Percentiles rank a stretch among this genome's conserved stretches.
Conservation (phyloP, 2,888 invertebrate species). For the Pristionchus exspectatus region DNA sequence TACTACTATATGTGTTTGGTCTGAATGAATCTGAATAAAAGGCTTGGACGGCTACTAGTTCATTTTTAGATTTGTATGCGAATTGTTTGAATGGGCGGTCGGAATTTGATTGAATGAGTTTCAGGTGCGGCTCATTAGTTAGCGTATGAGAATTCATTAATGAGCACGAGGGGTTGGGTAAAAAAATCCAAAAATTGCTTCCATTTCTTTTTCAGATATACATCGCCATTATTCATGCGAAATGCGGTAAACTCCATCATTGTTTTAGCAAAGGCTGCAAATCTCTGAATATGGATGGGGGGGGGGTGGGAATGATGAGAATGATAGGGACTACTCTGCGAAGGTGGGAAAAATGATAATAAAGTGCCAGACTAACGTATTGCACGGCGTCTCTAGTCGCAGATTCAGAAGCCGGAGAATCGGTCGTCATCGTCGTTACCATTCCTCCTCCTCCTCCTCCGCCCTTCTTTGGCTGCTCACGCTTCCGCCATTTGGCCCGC, state of each 20-base stretch:
- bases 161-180: not conserved
- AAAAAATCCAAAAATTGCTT: not conserved
- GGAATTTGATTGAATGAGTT: not conserved
- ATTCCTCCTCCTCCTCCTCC: not conserved
- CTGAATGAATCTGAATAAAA: not conserved
- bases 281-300: too few relatives aligned
- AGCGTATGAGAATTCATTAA: too few relatives aligned
- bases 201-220: too few relatives aligned
- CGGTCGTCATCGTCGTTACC: not conserved
- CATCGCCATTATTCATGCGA: too few relatives aligned
- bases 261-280: too few relatives aligned
- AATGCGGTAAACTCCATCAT: too few relatives aligned
- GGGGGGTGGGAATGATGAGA: too few relatives aligned
- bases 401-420: not conserved
- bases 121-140: too few relatives aligned
- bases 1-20: not conserved
- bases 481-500: slow-evolving; percentile 98
- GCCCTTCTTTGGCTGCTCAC: slow-evolving; percentile 85
- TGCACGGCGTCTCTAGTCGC: not conserved
- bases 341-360: too few relatives aligned
- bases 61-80: not conserved
- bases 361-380: too few relatives aligned
- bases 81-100: not conserved
- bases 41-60: not conserved
- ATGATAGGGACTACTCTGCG: too few relatives aligned